A percentile compares a stretch with the other conserved stretches of the same genome.
These are phyloP conservation scores for Molossus alvarezi DNA, from an alignment of 2,797 vertebrate species.

Conservation along the genomic window DNA sequence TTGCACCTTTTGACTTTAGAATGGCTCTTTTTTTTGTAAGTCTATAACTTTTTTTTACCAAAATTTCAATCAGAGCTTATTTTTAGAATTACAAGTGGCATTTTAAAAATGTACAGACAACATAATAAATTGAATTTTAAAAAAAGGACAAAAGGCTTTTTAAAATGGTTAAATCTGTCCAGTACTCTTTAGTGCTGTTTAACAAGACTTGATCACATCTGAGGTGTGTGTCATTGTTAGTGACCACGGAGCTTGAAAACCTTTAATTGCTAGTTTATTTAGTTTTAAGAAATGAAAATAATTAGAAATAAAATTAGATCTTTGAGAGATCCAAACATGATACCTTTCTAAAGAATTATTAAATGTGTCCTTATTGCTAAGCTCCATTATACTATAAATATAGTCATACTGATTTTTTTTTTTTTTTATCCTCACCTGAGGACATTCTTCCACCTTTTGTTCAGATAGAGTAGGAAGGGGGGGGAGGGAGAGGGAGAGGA, in stretches of 20 bases:
- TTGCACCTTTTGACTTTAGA: background rate
- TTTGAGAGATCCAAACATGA: conserved; percentile 28
- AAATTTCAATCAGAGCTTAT: background rate
- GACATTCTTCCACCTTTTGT: too few species aligned
- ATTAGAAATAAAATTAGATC: conserved; percentile 44
- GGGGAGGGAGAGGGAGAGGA: too few species aligned
- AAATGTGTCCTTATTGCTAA: background rate
- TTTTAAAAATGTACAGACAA: background rate
- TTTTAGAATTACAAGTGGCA: conserved; percentile 3
- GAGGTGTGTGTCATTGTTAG: background rate
- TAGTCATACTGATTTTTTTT: background rate
- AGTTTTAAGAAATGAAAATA: conserved; percentile 49
- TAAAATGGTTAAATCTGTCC: conserved; percentile 9
- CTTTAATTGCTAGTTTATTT: conserved; percentile 17
- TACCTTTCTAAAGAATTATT: conserved; percentile 21
- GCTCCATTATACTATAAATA: background rate
- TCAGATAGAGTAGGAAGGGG: too few species aligned
- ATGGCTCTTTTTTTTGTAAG: conserved; percentile 26
- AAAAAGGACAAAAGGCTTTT: background rate
- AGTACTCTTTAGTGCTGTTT: background rate
- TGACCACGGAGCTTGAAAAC: conserved; percentile 35
- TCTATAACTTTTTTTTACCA: background rate
- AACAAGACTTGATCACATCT: background rate
- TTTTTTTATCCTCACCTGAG: too few species aligned
- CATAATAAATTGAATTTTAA: background rate